Evolutionary conservation across 1,140 invertebrate species (phyloP).

Genomic region (Pemphigus obesinymphae): DNA sequence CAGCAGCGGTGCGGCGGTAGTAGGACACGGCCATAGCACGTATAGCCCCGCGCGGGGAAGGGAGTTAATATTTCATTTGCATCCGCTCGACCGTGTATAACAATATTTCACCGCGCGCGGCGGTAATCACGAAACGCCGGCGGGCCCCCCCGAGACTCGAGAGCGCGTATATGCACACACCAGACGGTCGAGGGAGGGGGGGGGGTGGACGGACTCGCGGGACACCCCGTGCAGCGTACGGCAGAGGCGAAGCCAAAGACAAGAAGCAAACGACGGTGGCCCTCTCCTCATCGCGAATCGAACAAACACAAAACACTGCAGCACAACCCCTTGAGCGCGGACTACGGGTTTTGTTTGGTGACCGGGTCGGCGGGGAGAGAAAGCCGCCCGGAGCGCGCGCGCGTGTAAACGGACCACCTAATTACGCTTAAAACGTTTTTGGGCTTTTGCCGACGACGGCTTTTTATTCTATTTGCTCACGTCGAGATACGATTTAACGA

Average conservation of each 20-base stretch:
- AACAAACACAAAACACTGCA: background rate
- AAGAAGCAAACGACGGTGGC: background rate
- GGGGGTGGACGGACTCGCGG: background rate
- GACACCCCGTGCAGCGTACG: background rate
- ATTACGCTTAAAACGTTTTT: constrained; percentile 15
- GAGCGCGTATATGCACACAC: background rate
- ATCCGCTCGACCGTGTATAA: constrained; percentile 12
- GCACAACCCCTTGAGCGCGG: background rate
- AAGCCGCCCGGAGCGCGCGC: background rate
- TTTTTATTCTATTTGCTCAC: background rate
- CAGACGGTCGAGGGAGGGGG: background rate
- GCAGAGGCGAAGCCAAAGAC: background rate
- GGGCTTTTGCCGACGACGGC: background rate
- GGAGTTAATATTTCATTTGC: constrained; percentile 32
- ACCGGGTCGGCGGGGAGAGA: background rate
- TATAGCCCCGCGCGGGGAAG: background rate
- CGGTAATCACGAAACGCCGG: constrained; percentile 27
- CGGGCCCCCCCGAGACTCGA: constrained; percentile 13
- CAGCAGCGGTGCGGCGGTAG: background rate
- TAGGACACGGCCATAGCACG: background rate
- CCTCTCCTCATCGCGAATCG: background rate
- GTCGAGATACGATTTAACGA: no score
- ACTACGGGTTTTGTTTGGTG: background rate
- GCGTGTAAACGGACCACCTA: background rate
- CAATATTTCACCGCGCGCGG: background rate